Evolutionary conservation across 2,888 invertebrate species (phyloP).

Genomic region (Thera britannica): DNA sequence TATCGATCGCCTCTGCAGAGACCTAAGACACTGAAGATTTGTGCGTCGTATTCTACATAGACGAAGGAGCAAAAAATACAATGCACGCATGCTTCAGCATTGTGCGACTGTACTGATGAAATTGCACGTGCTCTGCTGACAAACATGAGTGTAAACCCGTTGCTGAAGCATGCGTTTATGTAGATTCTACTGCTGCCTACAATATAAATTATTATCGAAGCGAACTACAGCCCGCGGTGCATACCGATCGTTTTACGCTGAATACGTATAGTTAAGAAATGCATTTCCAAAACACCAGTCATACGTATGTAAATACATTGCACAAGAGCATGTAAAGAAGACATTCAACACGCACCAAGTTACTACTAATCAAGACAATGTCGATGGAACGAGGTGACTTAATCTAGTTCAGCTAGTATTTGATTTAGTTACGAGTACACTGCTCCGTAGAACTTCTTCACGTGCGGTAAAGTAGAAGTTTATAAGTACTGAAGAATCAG

Average conservation of each 20-base stretch:
- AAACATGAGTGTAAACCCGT: neutral
- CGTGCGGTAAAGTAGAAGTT: neutral
- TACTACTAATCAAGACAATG: slow-evolving; percentile 17
- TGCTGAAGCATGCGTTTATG: slow-evolving; percentile 12
- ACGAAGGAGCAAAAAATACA: slow-evolving; percentile 36
- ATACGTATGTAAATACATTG: slow-evolving; percentile 74
- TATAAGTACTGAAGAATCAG: neutral
- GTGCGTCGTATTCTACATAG: slow-evolving; percentile 72
- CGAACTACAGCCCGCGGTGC: slow-evolving; percentile 80
- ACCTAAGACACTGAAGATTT: slow-evolving; percentile 77
- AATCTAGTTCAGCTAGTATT: neutral
- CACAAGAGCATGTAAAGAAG: slow-evolving; percentile 79
- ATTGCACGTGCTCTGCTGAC: neutral
- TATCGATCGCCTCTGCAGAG: slow-evolving; percentile 64
- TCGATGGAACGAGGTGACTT: slow-evolving; percentile 4
- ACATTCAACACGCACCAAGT: slow-evolving; percentile 77
- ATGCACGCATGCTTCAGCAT: slow-evolving; percentile 12
- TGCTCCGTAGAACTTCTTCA: neutral
- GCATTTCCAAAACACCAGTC: slow-evolving; percentile 76
- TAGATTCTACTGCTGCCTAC: slow-evolving; percentile 62
- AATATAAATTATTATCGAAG: slow-evolving; percentile 65
- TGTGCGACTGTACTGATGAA: neutral
- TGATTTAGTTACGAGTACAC: neutral
- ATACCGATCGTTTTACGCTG: slow-evolving; percentile 68
- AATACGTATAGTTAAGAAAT: slow-evolving; percentile 79